These are phyloP conservation scores for Copidosoma floridanum DNA, from an alignment of 1,140 invertebrate genomes.

Conservation along the genomic window DNA sequence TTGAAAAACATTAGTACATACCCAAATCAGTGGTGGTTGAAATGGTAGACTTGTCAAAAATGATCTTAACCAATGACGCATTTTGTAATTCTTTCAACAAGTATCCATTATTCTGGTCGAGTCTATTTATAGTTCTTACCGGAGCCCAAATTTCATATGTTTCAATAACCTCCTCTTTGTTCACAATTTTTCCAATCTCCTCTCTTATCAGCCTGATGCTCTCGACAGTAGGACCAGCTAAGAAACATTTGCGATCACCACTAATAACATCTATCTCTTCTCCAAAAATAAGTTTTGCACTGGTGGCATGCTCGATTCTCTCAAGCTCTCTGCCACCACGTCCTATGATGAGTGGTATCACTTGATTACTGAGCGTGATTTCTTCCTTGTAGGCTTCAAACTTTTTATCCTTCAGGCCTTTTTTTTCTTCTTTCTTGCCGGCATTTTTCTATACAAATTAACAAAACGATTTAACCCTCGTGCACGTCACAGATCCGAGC, in stretches of 20 bases:
- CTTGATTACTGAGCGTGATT: slow-evolving; percentile 54
- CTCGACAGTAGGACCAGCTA: slow-evolving; percentile 64
- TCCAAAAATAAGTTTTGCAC: slow-evolving; percentile 68
- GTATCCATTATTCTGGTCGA: slow-evolving; percentile 72
- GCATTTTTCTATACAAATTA: not conserved
- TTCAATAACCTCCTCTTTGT: slow-evolving; percentile 65
- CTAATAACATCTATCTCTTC: slow-evolving; percentile 48
- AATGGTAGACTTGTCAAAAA: slow-evolving; percentile 40
- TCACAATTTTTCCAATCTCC: slow-evolving; percentile 70
- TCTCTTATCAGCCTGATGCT: slow-evolving; percentile 67
- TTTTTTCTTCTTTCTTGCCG: slow-evolving; percentile 29
- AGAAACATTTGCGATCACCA: slow-evolving; percentile 60
- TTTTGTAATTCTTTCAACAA: slow-evolving; percentile 68
- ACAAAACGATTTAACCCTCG: not conserved
- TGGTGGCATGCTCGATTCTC: slow-evolving; percentile 68
- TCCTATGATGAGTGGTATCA: slow-evolving; percentile 61
- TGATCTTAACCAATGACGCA: slow-evolving; percentile 64
- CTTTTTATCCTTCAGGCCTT: slow-evolving; percentile 26
- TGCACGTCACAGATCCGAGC: too few relatives aligned
- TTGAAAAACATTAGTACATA: slow-evolving; percentile 26
- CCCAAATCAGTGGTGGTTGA: slow-evolving; percentile 15
- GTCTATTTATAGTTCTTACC: slow-evolving; percentile 61
- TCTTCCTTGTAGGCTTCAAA: slow-evolving; percentile 40
- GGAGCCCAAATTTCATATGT: slow-evolving; percentile 67
- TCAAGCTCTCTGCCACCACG: slow-evolving; percentile 67